phyloP scores from a whole-genome alignment of 2,797 vertebrate species.

The Coluber constrictor region DNA sequence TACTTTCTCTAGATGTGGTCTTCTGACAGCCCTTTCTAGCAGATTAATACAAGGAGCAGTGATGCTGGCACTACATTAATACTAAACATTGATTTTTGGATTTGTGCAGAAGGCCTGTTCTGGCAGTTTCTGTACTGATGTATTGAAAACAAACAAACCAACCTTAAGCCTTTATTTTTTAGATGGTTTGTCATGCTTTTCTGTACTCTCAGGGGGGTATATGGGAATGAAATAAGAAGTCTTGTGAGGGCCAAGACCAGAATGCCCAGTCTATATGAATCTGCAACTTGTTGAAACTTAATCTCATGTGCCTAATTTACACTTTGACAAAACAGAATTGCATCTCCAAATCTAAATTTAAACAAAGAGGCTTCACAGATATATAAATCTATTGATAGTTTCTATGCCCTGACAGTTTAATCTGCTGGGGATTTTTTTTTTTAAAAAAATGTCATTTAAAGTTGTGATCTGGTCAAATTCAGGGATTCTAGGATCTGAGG shows the following conservation, averaged over 20 bases:
- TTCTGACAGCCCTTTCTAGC: slow-evolving; percentile 2
- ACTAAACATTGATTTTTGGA: background rate
- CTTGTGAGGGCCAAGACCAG: background rate
- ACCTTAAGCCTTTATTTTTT: background rate
- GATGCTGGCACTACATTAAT: background rate
- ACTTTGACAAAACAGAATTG: background rate
- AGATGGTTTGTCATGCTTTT: background rate
- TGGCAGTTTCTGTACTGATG: background rate
- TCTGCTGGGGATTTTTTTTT: no score
- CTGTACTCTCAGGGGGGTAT: background rate
- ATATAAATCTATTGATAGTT: background rate
- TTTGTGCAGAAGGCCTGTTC: background rate
- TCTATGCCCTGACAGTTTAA: background rate
- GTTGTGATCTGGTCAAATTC: background rate
- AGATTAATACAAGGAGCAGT: background rate
- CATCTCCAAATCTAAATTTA: no score
- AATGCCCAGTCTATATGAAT: background rate
- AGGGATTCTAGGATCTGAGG: background rate
- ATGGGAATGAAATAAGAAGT: background rate
- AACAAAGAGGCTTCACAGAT: background rate
- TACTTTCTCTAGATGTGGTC: slow-evolving; percentile 3
- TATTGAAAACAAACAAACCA: background rate
- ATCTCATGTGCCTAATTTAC: background rate
- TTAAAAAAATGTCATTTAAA: background rate
- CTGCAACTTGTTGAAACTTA: background rate